phyloP scores from a whole-genome alignment of 2,888 invertebrate genomes.

The Lottia gigantea region DNA sequence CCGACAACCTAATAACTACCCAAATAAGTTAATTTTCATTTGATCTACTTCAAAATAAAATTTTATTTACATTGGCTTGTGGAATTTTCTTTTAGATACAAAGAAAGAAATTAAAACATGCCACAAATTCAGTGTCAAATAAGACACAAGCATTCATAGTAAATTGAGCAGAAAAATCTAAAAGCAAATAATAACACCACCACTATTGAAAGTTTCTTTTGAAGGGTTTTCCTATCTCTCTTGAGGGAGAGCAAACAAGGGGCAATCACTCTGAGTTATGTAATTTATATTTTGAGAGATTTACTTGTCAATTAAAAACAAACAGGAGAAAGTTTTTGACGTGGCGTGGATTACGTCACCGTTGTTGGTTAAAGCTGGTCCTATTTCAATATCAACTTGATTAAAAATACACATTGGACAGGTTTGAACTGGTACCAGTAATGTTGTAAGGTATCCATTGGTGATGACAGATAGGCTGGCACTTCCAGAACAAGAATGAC shows the following conservation, averaged over 20 bases:
- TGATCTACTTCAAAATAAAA: too few relatives aligned
- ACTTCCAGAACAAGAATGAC: too few relatives aligned
- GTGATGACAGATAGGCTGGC: too few relatives aligned
- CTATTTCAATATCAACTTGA: too few relatives aligned
- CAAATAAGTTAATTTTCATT: too few relatives aligned
- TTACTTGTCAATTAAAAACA: background rate
- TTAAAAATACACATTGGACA: too few relatives aligned
- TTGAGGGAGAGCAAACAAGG: background rate
- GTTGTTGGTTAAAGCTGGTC: too few relatives aligned
- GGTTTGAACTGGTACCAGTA: too few relatives aligned
- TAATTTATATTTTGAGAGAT: background rate
- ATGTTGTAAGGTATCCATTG: too few relatives aligned
- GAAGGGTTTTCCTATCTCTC: background rate
- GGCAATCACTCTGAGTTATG: conserved; percentile 1
- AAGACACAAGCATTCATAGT: background rate
- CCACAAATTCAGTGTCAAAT: background rate
- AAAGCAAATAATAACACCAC: background rate
- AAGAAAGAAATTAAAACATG: background rate
- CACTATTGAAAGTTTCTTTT: background rate
- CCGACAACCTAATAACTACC: too few relatives aligned
- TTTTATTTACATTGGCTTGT: too few relatives aligned
- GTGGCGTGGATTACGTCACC: background rate
- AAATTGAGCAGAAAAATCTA: conserved; percentile 9
- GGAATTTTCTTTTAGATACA: too few relatives aligned
- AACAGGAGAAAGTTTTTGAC: conserved; percentile 8